Evolutionary conservation across 1,140 invertebrate genomes (phyloP).

Genomic region (Saccostrea glomerata): DNA sequence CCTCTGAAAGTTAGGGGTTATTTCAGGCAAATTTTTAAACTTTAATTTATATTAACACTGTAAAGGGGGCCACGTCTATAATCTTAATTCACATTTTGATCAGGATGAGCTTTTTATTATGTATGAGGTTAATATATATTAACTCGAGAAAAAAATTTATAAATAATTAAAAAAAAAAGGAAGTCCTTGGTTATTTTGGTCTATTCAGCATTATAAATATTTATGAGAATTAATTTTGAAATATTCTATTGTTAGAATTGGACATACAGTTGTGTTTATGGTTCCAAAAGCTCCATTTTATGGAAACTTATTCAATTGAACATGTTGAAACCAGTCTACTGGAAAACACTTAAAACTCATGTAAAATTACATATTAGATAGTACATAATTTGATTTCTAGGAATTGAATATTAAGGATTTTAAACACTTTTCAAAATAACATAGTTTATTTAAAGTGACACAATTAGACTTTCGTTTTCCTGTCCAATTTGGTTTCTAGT

Average conservation of each 20-base stretch:
- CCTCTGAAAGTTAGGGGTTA: neutral
- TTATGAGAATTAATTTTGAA: neutral
- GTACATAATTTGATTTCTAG: neutral
- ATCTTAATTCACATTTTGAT: no score
- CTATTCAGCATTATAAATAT: neutral
- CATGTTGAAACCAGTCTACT: neutral
- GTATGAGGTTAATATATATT: no score
- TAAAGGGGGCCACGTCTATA: neutral
- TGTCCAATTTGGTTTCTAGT: neutral
- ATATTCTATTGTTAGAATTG: neutral
- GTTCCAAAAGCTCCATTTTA: neutral
- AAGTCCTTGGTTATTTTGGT: neutral
- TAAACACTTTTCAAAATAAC: no score
- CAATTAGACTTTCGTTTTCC: neutral
- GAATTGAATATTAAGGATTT: neutral
- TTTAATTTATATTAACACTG: neutral
- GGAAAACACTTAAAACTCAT: neutral
- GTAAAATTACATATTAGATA: no score
- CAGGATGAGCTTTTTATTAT: neutral
- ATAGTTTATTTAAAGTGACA: neutral
- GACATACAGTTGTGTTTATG: neutral
- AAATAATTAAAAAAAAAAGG: neutral
- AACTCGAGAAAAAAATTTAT: neutral
- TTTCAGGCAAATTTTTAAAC: neutral
- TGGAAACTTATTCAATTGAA: neutral